Evolutionary conservation across 2,797 vertebrate species (phyloP).

Genomic region (Brachyalestes nurse): DNA sequence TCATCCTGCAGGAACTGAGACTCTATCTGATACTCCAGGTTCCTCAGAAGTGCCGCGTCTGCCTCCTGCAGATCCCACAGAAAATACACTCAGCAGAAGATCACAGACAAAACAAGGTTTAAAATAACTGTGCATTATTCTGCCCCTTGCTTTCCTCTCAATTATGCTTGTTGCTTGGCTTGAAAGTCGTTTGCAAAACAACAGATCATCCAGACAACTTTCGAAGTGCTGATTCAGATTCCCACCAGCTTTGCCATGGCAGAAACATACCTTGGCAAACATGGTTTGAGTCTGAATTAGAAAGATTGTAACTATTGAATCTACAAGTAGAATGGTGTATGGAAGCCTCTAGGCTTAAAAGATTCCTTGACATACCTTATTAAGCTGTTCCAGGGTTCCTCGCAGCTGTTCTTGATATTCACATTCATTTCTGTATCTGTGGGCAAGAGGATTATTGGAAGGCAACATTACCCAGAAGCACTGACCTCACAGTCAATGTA

Average conservation of each 20-base stretch:
- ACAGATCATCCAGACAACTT: slow-evolving; percentile 7
- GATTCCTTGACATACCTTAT: slow-evolving; percentile 78
- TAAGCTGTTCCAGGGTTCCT: slow-evolving; percentile 87
- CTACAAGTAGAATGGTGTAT: not conserved
- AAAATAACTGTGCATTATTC: not conserved
- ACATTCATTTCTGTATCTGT: slow-evolving; percentile 92
- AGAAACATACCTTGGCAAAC: not conserved
- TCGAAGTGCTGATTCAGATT: not conserved
- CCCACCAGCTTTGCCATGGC: not conserved
- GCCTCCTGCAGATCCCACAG: slow-evolving; percentile 82
- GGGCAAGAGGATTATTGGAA: slow-evolving; percentile 56
- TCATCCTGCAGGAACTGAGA: slow-evolving; percentile 95
- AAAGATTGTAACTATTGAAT: not conserved
- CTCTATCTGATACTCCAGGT: slow-evolving; percentile 91
- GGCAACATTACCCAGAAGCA: slow-evolving; percentile 22
- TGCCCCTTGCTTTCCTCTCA: not conserved
- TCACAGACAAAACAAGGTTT: slow-evolving; percentile 1
- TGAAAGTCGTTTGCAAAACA: not conserved
- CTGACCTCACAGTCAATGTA: not conserved
- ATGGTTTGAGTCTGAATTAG: not conserved
- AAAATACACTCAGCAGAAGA: slow-evolving; percentile 7
- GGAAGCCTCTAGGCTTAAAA: not conserved
- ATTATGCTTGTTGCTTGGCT: not conserved
- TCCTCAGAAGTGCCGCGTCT: slow-evolving; percentile 85
- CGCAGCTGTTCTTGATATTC: slow-evolving; percentile 88